Conservation (phyloP, 2,113 vertebrate species). For the Cheilinus undulatus region DNA sequence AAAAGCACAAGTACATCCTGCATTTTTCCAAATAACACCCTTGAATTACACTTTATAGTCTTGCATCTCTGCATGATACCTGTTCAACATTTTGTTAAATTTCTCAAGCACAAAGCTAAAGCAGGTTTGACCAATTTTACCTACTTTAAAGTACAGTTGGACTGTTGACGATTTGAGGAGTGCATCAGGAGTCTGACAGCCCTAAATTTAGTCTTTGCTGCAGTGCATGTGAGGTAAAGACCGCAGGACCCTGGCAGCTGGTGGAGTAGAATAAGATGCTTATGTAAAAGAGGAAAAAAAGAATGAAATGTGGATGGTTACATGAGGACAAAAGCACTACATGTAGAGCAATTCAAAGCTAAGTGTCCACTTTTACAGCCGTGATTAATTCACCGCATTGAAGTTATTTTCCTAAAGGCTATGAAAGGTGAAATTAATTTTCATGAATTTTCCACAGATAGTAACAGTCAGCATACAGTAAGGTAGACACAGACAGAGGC, state of each 20-base stretch:
- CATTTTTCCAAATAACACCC: too few relatives aligned
- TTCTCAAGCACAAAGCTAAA: too few relatives aligned
- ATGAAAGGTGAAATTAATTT: not conserved
- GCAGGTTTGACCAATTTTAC: too few relatives aligned
- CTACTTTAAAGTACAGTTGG: not conserved
- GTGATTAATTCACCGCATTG: conserved; percentile 1
- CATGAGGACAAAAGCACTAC: not conserved
- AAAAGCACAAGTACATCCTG: too few relatives aligned
- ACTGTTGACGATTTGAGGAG: not conserved
- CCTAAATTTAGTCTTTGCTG: not conserved
- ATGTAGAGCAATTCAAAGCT: not conserved
- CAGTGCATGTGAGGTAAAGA: not conserved
- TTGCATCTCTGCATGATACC: too few relatives aligned
- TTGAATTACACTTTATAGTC: too few relatives aligned
- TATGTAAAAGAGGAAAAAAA: not conserved
- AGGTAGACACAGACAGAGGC: not conserved
- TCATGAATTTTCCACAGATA: not conserved
- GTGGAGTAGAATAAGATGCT: not conserved
- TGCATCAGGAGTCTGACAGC: not conserved
- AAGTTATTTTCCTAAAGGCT: not conserved
- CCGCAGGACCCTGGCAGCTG: not conserved
- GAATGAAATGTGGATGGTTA: not conserved
- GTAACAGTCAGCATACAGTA: not conserved
- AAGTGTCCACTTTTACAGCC: not conserved
- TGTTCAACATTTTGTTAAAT: too few relatives aligned